Conservation (phyloP, 2,113 vertebrate genomes). For the Melanerpes formicivorus region DNA sequence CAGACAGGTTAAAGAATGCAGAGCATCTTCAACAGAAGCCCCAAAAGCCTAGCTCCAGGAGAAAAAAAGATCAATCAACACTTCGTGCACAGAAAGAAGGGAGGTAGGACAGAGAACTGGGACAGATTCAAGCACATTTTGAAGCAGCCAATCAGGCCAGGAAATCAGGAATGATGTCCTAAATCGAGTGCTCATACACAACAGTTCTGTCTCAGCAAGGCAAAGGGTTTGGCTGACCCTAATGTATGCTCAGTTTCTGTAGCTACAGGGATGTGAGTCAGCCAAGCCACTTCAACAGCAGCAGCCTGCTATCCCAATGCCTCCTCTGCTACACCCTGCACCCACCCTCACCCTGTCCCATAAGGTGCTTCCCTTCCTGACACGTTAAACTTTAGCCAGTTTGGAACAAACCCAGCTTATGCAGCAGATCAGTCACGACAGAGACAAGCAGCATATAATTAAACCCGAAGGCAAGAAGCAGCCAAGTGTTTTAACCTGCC, state of each 20-base stretch:
- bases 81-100: not conserved
- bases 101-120: not conserved
- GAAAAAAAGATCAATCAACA: not conserved
- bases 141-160: not conserved
- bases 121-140: not conserved
- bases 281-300: not conserved
- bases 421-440: not conserved
- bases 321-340: not conserved
- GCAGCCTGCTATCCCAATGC: not conserved
- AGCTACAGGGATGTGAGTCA: not conserved
- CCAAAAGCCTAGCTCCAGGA: not conserved
- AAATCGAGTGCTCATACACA: not conserved
- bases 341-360: not conserved
- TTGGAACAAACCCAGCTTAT: not conserved
- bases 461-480: constrained; percentile 25
- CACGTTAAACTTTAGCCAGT: not conserved
- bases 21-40: not conserved
- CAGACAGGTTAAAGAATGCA: not conserved
- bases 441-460: constrained; percentile 2
- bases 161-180: not conserved
- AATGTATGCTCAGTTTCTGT: accelerated
- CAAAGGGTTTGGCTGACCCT: not conserved
- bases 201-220: not conserved
- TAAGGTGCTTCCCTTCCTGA: not conserved
- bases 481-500: not conserved